Evolutionary conservation across 2,797 vertebrate genomes (phyloP).

Genomic region (Enteromius paludinosus): DNA sequence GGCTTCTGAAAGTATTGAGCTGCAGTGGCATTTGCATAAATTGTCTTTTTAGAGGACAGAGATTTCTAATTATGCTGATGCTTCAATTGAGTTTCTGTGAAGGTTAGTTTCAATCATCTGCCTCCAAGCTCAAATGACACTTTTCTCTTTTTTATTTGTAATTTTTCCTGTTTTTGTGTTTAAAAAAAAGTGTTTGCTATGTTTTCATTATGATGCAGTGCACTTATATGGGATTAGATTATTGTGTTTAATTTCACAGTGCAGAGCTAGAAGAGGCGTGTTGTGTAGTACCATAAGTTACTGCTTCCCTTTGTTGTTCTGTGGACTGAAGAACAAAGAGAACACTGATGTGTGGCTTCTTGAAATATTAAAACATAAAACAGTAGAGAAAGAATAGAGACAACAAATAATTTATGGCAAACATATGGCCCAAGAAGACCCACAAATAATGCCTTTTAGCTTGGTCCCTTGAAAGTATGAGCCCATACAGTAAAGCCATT

Average conservation of each 20-base stretch:
- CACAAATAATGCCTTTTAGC: constrained; percentile 74
- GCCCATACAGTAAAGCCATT: constrained; percentile 25
- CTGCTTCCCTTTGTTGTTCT: constrained; percentile 53
- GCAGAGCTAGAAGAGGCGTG: background rate
- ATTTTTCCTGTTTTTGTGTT: background rate
- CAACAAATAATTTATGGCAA: constrained; percentile 79
- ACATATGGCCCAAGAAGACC: constrained; percentile 70
- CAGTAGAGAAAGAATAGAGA: constrained; percentile 67
- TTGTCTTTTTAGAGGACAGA: constrained; percentile 4
- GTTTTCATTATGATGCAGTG: background rate
- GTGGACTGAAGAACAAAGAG: constrained; percentile 62
- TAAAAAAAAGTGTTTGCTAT: background rate
- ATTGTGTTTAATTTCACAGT: constrained; percentile 8
- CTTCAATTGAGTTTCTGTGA: constrained; percentile 2
- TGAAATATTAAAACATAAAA: constrained; percentile 80
- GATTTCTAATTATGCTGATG: constrained; percentile 1
- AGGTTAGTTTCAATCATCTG: constrained; percentile 2
- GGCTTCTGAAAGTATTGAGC: constrained; percentile 4
- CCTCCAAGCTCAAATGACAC: background rate
- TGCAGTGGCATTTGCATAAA: constrained; percentile 20
- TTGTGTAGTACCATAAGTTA: constrained; percentile 14
- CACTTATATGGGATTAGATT: constrained; percentile 25
- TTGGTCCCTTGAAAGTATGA: constrained; percentile 49
- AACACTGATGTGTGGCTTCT: constrained; percentile 68
- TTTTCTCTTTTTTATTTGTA: background rate